Evolutionary conservation across 1,140 invertebrate genomes (phyloP), one percentile per base, ranked within the genome.

Genomic region (Papilio aristodemus): DNA sequence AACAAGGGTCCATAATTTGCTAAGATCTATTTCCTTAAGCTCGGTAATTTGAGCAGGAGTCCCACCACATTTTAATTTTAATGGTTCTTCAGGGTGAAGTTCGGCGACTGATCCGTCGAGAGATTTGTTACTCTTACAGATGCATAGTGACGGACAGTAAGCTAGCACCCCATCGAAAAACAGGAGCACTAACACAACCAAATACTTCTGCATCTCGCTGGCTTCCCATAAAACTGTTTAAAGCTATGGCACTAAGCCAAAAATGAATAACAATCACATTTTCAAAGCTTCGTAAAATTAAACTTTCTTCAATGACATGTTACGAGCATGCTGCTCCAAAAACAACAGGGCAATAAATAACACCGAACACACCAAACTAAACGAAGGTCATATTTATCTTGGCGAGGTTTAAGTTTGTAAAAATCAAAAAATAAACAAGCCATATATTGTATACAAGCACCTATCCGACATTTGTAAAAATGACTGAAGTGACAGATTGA

Each of bases 91-190:
- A 4, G 85, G 78, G 57, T 77, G 68, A 27, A 77, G 75, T 62
- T 89, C 90, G 43, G 71, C 11, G 17, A 69, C 64, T 19, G 79
- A 71, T 50, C 79, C 81, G 50, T 84, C 84, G 6, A 74, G 77
- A 0, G 79, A 75, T 54, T 84, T 87, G 46, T 79, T 88, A 62
- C 81, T 83, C 66, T 86, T 88, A 57, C 90, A 91, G 10, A 78
- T 78, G 75, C 90, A 92, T 50, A 92, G 70, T n/a, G 90, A 92
- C 25, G 90, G 90, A 74, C 90, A 92, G 64, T 82, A 85, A 32
- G 81, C 81, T 46, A 76, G 59, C 19, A 72, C 79, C 5, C 66
- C 69, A 54, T 81, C 69, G 39, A 80, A 76, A 46, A 78, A 71
- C n/a, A 87, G 68, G 54, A 85, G 66, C 66, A 76, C 68, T 58